Conservation (phyloP, 2,888 invertebrate genomes). For the Gerris lacustris region DNA sequence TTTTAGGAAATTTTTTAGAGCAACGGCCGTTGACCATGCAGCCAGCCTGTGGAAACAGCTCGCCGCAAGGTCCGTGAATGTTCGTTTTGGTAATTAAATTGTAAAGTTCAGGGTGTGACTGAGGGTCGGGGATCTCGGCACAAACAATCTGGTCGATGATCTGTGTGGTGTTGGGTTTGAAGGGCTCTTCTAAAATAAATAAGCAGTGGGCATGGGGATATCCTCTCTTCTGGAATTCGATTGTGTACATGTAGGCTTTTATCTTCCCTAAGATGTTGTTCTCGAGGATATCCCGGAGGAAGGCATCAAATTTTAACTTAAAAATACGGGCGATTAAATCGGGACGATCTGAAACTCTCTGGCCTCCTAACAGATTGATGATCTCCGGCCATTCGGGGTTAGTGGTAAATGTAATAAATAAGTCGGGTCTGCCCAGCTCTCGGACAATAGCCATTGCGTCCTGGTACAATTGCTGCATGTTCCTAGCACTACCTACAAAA, state of each 20-base stretch:
- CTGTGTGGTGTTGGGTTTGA: not conserved
- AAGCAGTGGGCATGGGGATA: not conserved
- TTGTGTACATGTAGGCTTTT: not conserved
- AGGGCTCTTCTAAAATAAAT: not conserved
- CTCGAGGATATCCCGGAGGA: not conserved
- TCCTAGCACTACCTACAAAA: not conserved
- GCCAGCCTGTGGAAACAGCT: not conserved
- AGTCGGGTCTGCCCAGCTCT: not conserved
- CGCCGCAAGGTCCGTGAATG: conserved; percentile 1
- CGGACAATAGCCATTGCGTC: not conserved
- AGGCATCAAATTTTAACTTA: not conserved
- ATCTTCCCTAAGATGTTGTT: not conserved
- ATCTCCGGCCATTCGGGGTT: not conserved
- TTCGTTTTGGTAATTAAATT: not conserved
- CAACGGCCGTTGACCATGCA: conserved; percentile 4
- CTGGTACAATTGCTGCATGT: not conserved
- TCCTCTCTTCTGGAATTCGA: conserved; percentile 4
- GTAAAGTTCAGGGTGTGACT: not conserved
- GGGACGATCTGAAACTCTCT: not conserved
- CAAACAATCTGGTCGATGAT: not conserved
- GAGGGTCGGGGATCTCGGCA: not conserved
- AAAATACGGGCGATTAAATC: not conserved
- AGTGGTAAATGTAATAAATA: not conserved
- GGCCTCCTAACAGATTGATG: not conserved
- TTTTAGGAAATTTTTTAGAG: not conserved